Percentiles rank a stretch among this genome's conserved stretches.
Conservation (phyloP, 2,888 invertebrate genomes). For the Campoplex nolae region DNA sequence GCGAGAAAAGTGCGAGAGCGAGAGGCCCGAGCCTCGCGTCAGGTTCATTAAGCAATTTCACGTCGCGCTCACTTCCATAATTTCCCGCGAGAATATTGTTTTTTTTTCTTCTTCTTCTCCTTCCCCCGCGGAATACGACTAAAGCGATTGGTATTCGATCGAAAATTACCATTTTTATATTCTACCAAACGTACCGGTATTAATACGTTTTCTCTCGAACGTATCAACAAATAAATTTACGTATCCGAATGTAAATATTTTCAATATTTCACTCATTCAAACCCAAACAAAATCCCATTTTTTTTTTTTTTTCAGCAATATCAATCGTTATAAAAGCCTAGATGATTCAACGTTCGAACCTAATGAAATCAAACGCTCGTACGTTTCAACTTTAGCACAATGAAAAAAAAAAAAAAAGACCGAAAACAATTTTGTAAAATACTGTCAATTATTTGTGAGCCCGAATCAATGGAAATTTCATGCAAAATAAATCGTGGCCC, state of each 20-base stretch:
- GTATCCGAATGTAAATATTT: background rate
- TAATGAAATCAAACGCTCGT: no score
- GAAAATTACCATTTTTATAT: background rate
- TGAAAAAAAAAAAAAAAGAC: no score
- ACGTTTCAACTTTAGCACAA: no score
- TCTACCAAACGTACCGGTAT: background rate
- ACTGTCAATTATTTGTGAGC: no score
- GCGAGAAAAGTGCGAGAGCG: slow-evolving; percentile 54
- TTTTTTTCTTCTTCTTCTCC: background rate
- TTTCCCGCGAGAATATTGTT: slow-evolving; percentile 42
- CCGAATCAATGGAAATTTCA: no score
- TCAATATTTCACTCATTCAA: background rate
- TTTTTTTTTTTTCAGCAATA: no score
- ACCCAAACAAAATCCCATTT: no score
- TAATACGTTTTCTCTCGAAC: background rate
- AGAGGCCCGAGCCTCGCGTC: slow-evolving; percentile 66
- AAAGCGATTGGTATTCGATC: background rate
- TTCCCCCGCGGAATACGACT: background rate
- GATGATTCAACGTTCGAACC: no score
- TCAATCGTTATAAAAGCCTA: no score
- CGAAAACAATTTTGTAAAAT: no score
- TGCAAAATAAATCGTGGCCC: background rate
- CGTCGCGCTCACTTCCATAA: slow-evolving; percentile 61
- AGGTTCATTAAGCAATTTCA: slow-evolving; percentile 84
- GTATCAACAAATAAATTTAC: no score